A percentile compares a stretch with the other conserved stretches of the same genome.
Evolutionary conservation across 2,888 invertebrate species (phyloP).

Genomic region (Papilio demoleus): DNA sequence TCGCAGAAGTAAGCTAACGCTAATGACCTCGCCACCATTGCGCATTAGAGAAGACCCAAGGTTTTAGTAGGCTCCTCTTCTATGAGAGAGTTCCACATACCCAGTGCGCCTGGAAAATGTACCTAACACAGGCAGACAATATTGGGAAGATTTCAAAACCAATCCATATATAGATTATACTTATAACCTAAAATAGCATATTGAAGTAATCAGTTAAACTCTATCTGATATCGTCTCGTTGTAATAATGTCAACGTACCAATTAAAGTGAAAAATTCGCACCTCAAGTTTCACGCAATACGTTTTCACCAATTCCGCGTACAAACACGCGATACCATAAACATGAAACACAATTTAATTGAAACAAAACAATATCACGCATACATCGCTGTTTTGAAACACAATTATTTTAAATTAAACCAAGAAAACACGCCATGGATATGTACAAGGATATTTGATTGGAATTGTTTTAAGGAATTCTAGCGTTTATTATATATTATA

Average conservation of each 20-base stretch:
- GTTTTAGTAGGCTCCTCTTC: too few species aligned
- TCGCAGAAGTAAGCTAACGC: too few species aligned
- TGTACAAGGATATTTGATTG: constrained; percentile 5
- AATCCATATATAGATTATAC: too few species aligned
- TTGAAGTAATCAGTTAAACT: too few species aligned
- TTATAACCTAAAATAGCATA: too few species aligned
- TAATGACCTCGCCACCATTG: too few species aligned
- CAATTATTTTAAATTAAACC: neutral
- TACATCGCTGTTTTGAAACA: constrained; percentile 29
- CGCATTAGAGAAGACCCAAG: too few species aligned
- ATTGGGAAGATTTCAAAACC: too few species aligned
- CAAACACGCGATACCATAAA: constrained; percentile 45
- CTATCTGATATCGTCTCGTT: too few species aligned
- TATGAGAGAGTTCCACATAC: too few species aligned
- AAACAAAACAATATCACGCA: constrained; percentile 34
- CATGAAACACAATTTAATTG: constrained; percentile 37
- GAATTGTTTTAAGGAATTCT: neutral
- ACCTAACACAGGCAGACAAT: too few species aligned
- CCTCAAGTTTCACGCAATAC: constrained; percentile 28
- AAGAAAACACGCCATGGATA: constrained; percentile 26
- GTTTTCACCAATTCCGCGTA: constrained; percentile 52
- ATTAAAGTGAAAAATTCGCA: constrained; percentile 18
- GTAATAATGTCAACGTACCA: constrained; percentile 23
- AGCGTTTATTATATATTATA: neutral
- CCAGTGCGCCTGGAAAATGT: too few species aligned